Evolutionary conservation across 2,113 vertebrate species (phyloP).

Genomic region (Leuciscus idus): DNA sequence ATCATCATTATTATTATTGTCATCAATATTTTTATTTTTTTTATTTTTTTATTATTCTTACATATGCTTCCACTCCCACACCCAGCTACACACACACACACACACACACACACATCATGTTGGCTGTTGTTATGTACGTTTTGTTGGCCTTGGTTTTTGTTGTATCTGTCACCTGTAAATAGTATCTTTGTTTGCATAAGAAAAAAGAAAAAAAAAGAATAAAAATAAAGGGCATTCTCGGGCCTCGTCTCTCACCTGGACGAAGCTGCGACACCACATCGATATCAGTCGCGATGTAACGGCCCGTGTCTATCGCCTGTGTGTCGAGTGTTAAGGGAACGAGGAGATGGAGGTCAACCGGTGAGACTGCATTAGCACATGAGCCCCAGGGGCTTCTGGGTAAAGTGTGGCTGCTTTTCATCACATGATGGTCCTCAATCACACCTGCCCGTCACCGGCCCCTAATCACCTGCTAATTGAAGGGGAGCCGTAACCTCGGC

Average conservation of each 20-base stretch:
- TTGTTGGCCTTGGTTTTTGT: too few species aligned
- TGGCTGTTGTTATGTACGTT: too few species aligned
- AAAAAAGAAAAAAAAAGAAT: too few species aligned
- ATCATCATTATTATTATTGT: too few species aligned
- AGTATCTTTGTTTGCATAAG: too few species aligned
- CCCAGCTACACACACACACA: too few species aligned
- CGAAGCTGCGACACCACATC: conserved; percentile 25
- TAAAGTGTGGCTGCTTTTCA: conserved; percentile 41
- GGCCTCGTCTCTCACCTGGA: conserved; percentile 51
- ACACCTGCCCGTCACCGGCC: conserved; percentile 37
- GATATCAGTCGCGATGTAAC: not conserved
- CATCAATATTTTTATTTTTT: too few species aligned
- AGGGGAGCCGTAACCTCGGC: conserved; percentile 39
- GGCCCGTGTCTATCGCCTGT: not conserved
- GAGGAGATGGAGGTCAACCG: conserved; percentile 42
- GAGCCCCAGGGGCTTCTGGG: conserved; percentile 27
- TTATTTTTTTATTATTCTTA: too few species aligned
- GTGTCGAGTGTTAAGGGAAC: not conserved
- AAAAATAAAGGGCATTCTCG: too few species aligned
- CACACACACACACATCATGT: too few species aligned
- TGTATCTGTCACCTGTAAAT: too few species aligned
- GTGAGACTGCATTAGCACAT: conserved; percentile 58
- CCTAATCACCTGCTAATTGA: conserved; percentile 62
- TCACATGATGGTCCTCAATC: conserved; percentile 48
- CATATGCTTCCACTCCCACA: too few species aligned